phyloP scores from a whole-genome alignment of 2,113 vertebrate species.

The Aldabrachelys gigantea region DNA sequence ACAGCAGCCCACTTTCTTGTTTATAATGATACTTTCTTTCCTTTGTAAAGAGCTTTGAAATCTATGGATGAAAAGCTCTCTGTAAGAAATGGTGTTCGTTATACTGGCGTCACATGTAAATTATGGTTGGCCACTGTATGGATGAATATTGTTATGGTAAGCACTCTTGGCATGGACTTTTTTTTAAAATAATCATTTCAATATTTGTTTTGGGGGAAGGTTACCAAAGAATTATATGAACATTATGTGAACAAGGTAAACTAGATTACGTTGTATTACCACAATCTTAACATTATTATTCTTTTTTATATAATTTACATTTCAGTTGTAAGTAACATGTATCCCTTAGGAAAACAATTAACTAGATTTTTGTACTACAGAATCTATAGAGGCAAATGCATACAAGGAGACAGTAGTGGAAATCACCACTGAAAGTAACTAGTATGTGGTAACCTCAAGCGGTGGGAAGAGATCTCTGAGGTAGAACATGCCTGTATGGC shows the following conservation, averaged over 20 bases:
- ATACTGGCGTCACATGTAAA: not conserved
- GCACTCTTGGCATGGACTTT: not conserved
- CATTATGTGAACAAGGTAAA: not conserved
- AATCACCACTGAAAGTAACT: not conserved
- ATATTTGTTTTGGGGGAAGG: not conserved
- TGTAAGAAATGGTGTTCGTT: not conserved
- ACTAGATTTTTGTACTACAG: not conserved
- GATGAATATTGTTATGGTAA: not conserved
- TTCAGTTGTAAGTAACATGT: not conserved
- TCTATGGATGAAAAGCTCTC: not conserved
- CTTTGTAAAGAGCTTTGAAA: not conserved
- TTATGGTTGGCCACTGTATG: not conserved
- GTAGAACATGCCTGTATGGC: not conserved
- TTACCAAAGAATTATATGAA: not conserved
- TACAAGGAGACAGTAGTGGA: accelerated
- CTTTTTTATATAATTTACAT: not conserved
- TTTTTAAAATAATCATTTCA: not conserved
- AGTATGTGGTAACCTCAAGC: not conserved
- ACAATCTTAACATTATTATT: not conserved
- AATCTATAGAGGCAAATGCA: not conserved
- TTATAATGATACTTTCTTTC: not conserved
- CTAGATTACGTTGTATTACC: not conserved
- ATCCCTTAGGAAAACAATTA: not conserved
- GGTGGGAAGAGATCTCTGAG: not conserved
- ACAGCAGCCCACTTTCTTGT: not conserved